A percentile compares a stretch with the other conserved stretches of the same genome.
phyloP scores from a whole-genome alignment of 2,113 vertebrate species.

The Dunckerocampus dactyliophorus region DNA sequence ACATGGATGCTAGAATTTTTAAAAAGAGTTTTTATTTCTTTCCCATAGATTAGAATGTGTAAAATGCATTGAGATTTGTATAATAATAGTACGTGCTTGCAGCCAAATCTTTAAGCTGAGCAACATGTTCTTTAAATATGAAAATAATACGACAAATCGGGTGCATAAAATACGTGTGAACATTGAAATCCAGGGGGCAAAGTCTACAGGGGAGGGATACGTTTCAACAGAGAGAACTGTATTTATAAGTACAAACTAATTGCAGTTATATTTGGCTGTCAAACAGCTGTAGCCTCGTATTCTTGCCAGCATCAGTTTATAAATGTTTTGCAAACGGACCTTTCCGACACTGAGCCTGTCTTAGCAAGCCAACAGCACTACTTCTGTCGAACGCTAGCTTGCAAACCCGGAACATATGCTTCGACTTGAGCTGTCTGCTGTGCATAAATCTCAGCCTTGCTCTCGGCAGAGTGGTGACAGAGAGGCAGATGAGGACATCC shows the following conservation, averaged over 20 bases:
- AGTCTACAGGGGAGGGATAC: slow-evolving; percentile 20
- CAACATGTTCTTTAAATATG: slow-evolving; percentile 8
- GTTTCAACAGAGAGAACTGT: not conserved
- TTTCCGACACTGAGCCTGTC: slow-evolving; percentile 14
- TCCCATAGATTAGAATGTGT: not conserved
- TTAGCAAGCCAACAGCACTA: slow-evolving; percentile 11
- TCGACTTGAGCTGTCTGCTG: slow-evolving; percentile 39
- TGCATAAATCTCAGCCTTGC: slow-evolving; percentile 45
- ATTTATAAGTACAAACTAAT: slow-evolving; percentile 36
- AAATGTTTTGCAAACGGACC: slow-evolving; percentile 19
- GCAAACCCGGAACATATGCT: slow-evolving; percentile 47
- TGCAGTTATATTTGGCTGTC: slow-evolving; percentile 28
- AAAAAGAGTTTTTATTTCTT: too few species aligned
- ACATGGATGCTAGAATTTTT: too few species aligned
- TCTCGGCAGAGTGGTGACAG: slow-evolving; percentile 51
- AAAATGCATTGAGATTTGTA: not conserved
- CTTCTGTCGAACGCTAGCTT: slow-evolving; percentile 14
- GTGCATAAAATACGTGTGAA: too few species aligned
- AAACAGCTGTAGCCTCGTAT: slow-evolving; percentile 20
- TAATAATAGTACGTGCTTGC: not conserved
- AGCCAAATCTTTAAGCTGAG: slow-evolving; percentile 9
- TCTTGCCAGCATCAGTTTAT: slow-evolving; percentile 36
- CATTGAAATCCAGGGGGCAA: slow-evolving; percentile 1
- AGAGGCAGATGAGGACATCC: slow-evolving; percentile 66
- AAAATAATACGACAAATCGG: not conserved